phyloP scores from a whole-genome alignment of 2,888 invertebrate species.

The Pachycephus smyrnensis region DNA sequence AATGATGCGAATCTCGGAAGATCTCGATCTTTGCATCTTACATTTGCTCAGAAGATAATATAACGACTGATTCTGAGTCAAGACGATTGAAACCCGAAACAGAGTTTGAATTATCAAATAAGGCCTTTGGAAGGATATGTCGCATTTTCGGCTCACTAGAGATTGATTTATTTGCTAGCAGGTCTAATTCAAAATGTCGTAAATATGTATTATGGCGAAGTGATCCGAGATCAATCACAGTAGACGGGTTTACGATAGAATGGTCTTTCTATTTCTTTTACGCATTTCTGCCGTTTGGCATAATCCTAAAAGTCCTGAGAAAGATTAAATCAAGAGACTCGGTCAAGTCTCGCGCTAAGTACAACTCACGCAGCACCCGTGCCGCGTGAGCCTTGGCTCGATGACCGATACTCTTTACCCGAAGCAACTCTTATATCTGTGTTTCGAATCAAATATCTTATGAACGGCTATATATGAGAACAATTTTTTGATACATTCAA shows the following conservation, averaged over 20 bases:
- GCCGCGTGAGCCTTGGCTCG: no score
- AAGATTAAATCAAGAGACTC: no score
- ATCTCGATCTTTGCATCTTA: conserved; percentile 29
- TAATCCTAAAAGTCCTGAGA: conserved; percentile 27
- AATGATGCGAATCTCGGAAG: conserved; percentile 28
- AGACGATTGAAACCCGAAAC: conserved; percentile 26
- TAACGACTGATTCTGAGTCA: conserved; percentile 27
- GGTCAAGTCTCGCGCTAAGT: no score
- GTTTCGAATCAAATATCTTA: no score
- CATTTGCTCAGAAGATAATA: conserved; percentile 26
- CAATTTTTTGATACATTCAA: no score
- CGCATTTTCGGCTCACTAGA: conserved; percentile 17
- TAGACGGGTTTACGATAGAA: conserved; percentile 33
- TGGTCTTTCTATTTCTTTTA: conserved; percentile 29
- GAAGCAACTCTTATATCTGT: no score
- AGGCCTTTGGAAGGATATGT: conserved; percentile 14
- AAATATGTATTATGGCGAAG: conserved; percentile 31
- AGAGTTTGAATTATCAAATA: conserved; percentile 22
- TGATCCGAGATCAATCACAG: conserved; percentile 26
- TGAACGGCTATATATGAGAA: no score
- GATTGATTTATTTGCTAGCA: conserved; percentile 34
- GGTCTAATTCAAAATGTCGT: conserved; percentile 32
- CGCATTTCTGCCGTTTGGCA: conserved; percentile 32
- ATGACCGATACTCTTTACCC: no score
- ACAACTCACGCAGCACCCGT: no score